phyloP scores from a whole-genome alignment of 2,113 vertebrate genomes.

The Rostratula benghalensis region DNA sequence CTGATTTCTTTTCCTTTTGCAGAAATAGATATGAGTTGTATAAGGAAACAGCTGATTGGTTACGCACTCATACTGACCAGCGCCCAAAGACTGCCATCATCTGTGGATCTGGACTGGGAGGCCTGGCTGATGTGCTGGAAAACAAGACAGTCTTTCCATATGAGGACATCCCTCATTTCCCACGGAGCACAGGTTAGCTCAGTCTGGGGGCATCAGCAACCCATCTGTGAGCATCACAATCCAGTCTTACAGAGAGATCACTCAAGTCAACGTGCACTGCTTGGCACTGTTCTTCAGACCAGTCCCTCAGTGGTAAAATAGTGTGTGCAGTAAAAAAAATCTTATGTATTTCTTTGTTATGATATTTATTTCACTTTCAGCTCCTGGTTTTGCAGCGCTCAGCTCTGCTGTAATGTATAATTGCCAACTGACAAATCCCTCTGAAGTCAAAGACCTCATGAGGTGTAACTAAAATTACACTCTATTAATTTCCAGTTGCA shows the following conservation, averaged over 20 bases:
- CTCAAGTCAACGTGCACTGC: accelerated
- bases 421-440: background rate
- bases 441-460: background rate
- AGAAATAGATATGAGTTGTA: conserved; percentile 13
- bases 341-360: accelerated
- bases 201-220: background rate
- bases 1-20: background rate
- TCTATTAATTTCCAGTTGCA: conserved; percentile 72
- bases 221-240: background rate
- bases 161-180: conserved; percentile 80
- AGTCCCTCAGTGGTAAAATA: background rate
- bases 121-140: conserved; percentile 72
- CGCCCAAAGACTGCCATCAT: conserved; percentile 78
- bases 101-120: conserved; percentile 84
- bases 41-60: conserved; percentile 50
- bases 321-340: background rate
- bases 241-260: too few relatives aligned
- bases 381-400: background rate
- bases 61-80: background rate
- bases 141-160: conserved; percentile 71
- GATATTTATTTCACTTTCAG: background rate
- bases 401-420: background rate
- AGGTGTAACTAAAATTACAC: background rate
- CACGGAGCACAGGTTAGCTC: conserved; percentile 73
- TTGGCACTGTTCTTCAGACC: background rate